Conservation (phyloP, 2,888 invertebrate genomes). For the Bombylius discolor region DNA sequence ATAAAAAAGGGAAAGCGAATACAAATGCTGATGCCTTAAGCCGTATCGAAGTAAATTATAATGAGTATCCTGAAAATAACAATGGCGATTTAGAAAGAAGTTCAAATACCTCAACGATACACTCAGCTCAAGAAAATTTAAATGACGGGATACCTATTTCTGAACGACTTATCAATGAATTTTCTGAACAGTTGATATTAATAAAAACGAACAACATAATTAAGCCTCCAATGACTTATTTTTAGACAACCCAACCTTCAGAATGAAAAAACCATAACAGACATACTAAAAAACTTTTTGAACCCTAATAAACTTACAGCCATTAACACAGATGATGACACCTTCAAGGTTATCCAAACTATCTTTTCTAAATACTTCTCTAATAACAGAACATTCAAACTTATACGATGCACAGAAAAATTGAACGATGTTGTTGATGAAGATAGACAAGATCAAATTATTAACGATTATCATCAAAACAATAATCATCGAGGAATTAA, state of each 20-base stretch:
- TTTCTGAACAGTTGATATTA: constrained; percentile 9
- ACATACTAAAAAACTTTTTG: constrained; percentile 9
- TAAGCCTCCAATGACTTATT: background rate
- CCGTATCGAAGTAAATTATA: constrained; percentile 1
- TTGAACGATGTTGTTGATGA: background rate
- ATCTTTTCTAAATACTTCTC: constrained; percentile 2
- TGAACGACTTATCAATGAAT: constrained; percentile 13
- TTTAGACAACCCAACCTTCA: background rate
- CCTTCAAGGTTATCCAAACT: background rate
- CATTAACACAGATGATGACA: constrained; percentile 8
- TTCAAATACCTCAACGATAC: background rate
- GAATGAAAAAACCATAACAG: constrained; percentile 5
- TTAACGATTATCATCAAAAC: constrained; percentile 6
- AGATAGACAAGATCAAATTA: constrained; percentile 9
- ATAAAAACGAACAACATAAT: background rate
- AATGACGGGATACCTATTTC: constrained; percentile 10
- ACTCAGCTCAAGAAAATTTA: constrained; percentile 5
- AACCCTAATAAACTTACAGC: constrained; percentile 9
- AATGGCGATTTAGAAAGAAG: background rate
- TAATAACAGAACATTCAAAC: background rate
- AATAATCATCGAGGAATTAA: constrained; percentile 9
- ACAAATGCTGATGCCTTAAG: constrained; percentile 15
- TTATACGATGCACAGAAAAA: background rate
- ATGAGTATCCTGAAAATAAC: background rate
- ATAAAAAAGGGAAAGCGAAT: constrained; percentile 15